Conservation (phyloP, 2,113 vertebrate species). For the Spizaetus ornatus region DNA sequence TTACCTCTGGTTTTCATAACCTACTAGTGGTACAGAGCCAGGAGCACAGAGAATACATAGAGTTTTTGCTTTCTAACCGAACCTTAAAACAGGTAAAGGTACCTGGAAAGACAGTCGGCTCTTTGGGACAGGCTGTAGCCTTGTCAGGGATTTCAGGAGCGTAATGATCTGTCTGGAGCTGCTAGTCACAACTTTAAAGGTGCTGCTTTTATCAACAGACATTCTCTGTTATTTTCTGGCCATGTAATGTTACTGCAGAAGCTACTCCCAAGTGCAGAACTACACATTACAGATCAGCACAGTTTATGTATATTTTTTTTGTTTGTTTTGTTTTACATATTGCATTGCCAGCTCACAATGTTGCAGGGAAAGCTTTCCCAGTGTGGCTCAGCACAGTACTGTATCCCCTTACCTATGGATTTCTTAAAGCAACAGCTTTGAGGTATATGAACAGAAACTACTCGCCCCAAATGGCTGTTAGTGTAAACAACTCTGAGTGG, state of each 20-base stretch:
- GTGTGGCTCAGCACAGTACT: neutral
- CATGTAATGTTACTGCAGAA: neutral
- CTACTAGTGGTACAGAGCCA: neutral
- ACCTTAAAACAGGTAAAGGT: neutral
- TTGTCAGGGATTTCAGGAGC: neutral
- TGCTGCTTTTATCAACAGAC: neutral
- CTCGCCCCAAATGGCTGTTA: neutral
- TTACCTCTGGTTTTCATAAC: neutral
- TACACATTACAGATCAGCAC: neutral
- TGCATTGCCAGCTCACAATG: neutral
- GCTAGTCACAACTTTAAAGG: neutral
- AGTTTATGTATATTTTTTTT: neutral
- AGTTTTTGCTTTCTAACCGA: neutral
- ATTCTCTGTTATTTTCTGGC: neutral
- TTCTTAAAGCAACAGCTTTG: neutral
- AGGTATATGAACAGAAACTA: neutral
- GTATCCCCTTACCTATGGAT: neutral
- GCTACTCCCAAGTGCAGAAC: neutral
- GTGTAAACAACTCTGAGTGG: neutral
- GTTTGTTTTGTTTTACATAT: neutral
- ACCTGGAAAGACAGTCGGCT: fast-evolving
- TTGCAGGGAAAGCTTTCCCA: neutral
- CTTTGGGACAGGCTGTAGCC: neutral
- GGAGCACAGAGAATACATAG: neutral
- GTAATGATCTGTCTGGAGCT: neutral